Evolutionary conservation across 2,797 vertebrate species (phyloP).

Genomic region (Dallia pectoralis): DNA sequence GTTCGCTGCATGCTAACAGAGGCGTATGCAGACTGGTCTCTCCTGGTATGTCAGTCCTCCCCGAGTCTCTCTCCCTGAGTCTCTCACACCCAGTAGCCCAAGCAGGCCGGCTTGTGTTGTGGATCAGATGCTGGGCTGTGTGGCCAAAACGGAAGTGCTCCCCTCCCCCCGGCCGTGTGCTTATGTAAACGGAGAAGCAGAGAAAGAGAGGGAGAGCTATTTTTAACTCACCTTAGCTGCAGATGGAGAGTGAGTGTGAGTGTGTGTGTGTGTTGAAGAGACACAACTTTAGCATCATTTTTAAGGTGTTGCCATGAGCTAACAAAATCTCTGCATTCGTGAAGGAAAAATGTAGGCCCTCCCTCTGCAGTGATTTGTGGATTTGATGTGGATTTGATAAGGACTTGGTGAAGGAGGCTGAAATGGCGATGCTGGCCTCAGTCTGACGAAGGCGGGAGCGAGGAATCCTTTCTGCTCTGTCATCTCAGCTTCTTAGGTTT

Average conservation of each 20-base stretch:
- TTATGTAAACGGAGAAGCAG: slow-evolving; percentile 78
- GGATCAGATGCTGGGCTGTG: slow-evolving; percentile 71
- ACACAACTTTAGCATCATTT: slow-evolving; percentile 69
- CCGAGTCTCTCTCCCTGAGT: slow-evolving; percentile 16
- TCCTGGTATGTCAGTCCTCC: slow-evolving; percentile 27
- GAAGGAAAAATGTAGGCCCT: slow-evolving; percentile 27
- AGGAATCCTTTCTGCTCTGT: slow-evolving; percentile 43
- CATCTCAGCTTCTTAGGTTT: slow-evolving; percentile 34
- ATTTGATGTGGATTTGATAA: slow-evolving; percentile 4
- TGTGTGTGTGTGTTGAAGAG: slow-evolving; percentile 47
- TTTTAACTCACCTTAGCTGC: slow-evolving; percentile 76
- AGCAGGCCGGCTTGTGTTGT: slow-evolving; percentile 58
- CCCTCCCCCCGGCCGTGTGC: slow-evolving; percentile 69
- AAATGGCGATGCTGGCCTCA: slow-evolving; percentile 25
- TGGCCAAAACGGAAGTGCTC: slow-evolving; percentile 76
- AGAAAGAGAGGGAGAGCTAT: slow-evolving; percentile 75
- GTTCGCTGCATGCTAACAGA: not conserved
- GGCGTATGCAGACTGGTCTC: slow-evolving; percentile 10
- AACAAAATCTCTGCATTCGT: slow-evolving; percentile 52
- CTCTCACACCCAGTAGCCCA: slow-evolving; percentile 47
- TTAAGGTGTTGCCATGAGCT: slow-evolving; percentile 64
- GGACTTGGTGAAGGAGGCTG: slow-evolving; percentile 30
- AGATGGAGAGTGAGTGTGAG: slow-evolving; percentile 71
- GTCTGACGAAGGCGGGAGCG: slow-evolving; percentile 19
- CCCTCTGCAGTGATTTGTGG: not conserved